Conservation (phyloP, 2,113 vertebrate species). For the Seriola rivoliana region DNA sequence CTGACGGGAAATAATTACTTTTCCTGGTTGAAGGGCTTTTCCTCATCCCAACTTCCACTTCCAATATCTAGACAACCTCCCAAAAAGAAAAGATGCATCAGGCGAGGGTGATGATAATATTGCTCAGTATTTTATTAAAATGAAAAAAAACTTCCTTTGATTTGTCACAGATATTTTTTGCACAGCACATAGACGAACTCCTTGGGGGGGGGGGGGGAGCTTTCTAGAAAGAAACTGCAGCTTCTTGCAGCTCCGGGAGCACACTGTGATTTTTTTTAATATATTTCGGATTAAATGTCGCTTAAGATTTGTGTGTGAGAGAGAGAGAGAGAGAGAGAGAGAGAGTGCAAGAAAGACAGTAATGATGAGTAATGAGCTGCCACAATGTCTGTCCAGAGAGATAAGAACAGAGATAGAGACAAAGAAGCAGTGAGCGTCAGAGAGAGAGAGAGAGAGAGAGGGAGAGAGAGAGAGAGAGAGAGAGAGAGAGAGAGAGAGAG, state of each 20-base stretch:
- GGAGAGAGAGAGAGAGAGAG: no score
- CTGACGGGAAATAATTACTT: neutral
- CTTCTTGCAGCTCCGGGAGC: conserved; percentile 5
- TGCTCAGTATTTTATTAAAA: conserved; percentile 7
- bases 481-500: no score
- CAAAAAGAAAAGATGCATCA: neutral
- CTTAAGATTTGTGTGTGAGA: neutral
- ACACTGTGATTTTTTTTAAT: conserved; percentile 22
- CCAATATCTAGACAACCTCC: neutral
- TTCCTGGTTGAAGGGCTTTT: neutral
- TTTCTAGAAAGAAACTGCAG: neutral
- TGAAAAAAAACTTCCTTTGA: conserved; percentile 15
- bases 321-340: neutral
- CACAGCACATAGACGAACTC: conserved; percentile 6
- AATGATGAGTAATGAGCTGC: conserved; percentile 56
- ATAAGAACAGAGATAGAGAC: conserved; percentile 29
- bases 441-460: no score
- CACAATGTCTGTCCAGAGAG: conserved; percentile 10
- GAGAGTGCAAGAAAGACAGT: conserved; percentile 14
- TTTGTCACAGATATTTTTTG: neutral
- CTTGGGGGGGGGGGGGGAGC: neutral
- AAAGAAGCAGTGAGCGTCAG: neutral
- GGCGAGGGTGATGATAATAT: neutral
- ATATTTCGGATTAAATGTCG: conserved; percentile 36
- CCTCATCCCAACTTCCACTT: conserved; percentile 12